Conservation (phyloP, 2,888 invertebrate genomes). For the Trichopria drosophilae region DNA sequence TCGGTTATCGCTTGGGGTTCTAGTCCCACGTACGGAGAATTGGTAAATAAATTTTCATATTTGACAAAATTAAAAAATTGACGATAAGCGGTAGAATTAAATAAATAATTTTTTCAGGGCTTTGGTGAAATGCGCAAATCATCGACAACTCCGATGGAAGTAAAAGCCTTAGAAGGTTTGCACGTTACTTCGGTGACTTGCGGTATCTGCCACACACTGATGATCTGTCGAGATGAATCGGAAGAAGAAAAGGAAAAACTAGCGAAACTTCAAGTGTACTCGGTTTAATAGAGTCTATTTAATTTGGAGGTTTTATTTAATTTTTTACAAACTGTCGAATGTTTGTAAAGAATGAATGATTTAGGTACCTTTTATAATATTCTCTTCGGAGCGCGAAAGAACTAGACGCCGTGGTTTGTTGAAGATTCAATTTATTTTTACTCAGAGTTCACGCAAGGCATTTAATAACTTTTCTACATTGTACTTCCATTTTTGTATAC, state of each 20-base stretch:
- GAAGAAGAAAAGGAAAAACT: constrained; percentile 68
- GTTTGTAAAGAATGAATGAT: constrained; percentile 23
- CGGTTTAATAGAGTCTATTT: constrained; percentile 45
- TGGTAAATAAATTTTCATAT: constrained; percentile 62
- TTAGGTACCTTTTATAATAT: too few relatives aligned
- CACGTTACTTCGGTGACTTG: constrained; percentile 78
- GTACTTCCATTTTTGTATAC: constrained; percentile 36
- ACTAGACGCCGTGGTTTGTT: too few relatives aligned
- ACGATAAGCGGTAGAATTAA: constrained; percentile 2
- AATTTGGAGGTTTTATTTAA: neutral
- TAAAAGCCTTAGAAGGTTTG: constrained; percentile 73
- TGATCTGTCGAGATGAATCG: constrained; percentile 68
- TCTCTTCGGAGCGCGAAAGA: too few relatives aligned
- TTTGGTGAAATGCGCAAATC: constrained; percentile 88
- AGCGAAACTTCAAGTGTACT: constrained; percentile 63
- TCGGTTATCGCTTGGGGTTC: constrained; percentile 90
- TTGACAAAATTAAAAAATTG: constrained; percentile 3
- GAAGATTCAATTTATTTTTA: too few relatives aligned
- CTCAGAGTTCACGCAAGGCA: too few relatives aligned
- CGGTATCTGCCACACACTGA: constrained; percentile 83
- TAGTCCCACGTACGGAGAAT: constrained; percentile 91
- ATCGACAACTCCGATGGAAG: constrained; percentile 85
- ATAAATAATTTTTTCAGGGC: constrained; percentile 63
- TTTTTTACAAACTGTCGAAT: neutral
- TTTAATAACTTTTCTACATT: constrained; percentile 27